Percentiles rank a stretch among this genome's conserved stretches.
Conservation (phyloP, 2,113 vertebrate genomes). For the Empidonax traillii region DNA sequence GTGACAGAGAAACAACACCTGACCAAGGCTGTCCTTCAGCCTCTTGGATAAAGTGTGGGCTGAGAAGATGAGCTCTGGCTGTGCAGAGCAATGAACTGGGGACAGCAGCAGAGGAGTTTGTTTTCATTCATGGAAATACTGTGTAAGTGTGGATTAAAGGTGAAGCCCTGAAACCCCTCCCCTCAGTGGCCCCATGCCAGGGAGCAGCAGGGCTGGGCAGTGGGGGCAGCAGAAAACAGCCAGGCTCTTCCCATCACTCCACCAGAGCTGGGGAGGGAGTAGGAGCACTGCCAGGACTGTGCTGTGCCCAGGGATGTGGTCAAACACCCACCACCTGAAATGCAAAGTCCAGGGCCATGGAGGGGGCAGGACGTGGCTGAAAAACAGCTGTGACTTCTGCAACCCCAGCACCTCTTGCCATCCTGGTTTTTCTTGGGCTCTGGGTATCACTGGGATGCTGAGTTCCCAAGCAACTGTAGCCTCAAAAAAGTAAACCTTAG, state of each 20-base stretch:
- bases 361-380: background rate
- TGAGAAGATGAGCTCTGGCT: background rate
- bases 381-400: accelerated
- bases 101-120: background rate
- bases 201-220: background rate
- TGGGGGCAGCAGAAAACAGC: background rate
- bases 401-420: background rate
- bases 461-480: background rate
- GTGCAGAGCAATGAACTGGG: background rate
- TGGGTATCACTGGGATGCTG: accelerated
- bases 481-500: background rate
- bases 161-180: background rate
- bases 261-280: background rate
- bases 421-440: background rate
- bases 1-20: background rate
- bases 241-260: accelerated
- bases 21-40: background rate
- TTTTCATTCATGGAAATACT: background rate
- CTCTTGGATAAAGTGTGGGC: background rate
- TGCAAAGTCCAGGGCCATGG: background rate
- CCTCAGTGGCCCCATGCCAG: background rate
- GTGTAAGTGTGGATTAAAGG: background rate
- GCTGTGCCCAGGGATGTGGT: too few species aligned
- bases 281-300: background rate
- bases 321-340: background rate